A percentile compares a stretch with the other conserved stretches of the same genome.
Conservation (phyloP, 2,113 vertebrate genomes). For the Procavia capensis region DNA sequence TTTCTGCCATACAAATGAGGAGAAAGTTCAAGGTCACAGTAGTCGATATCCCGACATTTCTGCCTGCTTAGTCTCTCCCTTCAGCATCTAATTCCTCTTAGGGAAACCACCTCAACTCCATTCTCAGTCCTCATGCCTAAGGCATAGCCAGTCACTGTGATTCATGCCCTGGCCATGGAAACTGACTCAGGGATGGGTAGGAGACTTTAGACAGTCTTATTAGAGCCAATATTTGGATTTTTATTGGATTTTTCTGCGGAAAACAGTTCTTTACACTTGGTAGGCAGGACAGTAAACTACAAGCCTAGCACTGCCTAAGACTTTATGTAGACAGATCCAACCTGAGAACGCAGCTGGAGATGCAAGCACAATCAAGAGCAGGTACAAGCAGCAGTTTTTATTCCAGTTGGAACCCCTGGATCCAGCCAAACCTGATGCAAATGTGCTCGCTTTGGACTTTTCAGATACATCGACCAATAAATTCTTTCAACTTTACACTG, state of each 20-base stretch:
- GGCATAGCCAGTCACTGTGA: not conserved
- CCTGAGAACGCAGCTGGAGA: not conserved
- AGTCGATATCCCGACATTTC: not conserved
- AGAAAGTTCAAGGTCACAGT: not conserved
- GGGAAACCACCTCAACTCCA: not conserved
- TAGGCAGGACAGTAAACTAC: not conserved
- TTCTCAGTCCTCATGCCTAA: too few relatives aligned
- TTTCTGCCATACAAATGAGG: not conserved
- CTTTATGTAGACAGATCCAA: not conserved
- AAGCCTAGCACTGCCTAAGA: not conserved
- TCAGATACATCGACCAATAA: not conserved
- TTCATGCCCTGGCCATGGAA: not conserved
- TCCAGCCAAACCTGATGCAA: not conserved
- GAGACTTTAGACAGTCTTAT: not conserved
- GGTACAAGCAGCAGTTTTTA: not conserved
- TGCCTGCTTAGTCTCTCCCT: not conserved
- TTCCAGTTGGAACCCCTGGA: not conserved
- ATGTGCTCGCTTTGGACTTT: not conserved
- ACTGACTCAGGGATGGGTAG: not conserved
- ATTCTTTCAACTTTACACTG: not conserved
- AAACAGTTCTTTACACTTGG: not conserved
- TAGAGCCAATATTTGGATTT: not conserved
- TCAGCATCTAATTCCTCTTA: not conserved
- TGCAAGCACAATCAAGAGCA: not conserved
- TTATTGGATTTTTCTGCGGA: not conserved